Evolutionary conservation across 2,113 vertebrate species (phyloP).

Genomic region (Danio rerio): GRCz12tu NC_133180.1:12743501-12744000

Average conservation of each 20-base stretch:
- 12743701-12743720: too few relatives aligned
- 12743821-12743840: slow-evolving; percentile 49
- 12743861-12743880: slow-evolving; percentile 50
- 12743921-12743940: slow-evolving; percentile 9
- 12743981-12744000: not conserved
- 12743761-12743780: slow-evolving; percentile 51
- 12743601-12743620: too few relatives aligned
- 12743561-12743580: too few relatives aligned
- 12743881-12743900: slow-evolving; percentile 41
- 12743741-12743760: slow-evolving; percentile 6
- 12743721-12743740: too few relatives aligned
- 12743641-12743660: too few relatives aligned
- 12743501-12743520: too few relatives aligned
- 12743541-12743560: too few relatives aligned
- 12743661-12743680: too few relatives aligned
- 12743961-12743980: not conserved
- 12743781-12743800: slow-evolving; percentile 49
- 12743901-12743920: not conserved
- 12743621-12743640: too few relatives aligned
- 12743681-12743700: too few relatives aligned
- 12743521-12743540: too few relatives aligned
- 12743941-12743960: slow-evolving; percentile 36
- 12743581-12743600: too few relatives aligned
- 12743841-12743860: slow-evolving; percentile 48
- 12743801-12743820: slow-evolving; percentile 29